Base-by-base conservation (phyloP, 2,113 vertebrate genomes). In the Rhabdornis inornatus region DNA sequence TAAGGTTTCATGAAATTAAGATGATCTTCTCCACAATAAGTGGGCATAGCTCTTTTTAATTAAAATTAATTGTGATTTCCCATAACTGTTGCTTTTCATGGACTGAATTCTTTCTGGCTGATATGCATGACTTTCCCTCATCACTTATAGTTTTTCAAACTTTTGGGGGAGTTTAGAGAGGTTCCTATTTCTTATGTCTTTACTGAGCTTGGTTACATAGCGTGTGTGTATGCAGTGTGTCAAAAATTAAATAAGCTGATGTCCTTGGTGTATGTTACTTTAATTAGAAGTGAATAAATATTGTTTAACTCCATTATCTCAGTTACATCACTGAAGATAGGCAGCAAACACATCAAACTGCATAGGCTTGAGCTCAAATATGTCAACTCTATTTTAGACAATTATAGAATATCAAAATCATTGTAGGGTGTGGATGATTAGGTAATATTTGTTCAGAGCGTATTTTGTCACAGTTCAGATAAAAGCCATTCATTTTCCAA, bases 61-160 rank as follows among this genome's bases (percentile, higher is more conserved):
- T 80, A 63, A 74, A 72, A 37, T 64, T 60, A 68, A 30, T 25
- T 55, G 1, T 56, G 21, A 60, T 66, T 92, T 56, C 23, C 44
- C 13, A 3, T 15, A 71, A 50, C 13, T 83, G 5, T 42, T 76
- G 2, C 10, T 72, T 79, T 52, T 64, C 9, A 28, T n/a, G 5
- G 6, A 56, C 5, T 83, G 27, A 63, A 52, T 63, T 63, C 3
- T 78, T 61, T 90, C 25, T 40, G 30, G 28, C 4, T 42, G 10
- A 55, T 52, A 64, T 3, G 3, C 15, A 64, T 45, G 7, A 39
- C 15, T 88, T 92, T 60, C 27, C 40, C 13, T 68, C 42, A 53
- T 57, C 0, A 2, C 40, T 20, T 64, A 63, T 49, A 79, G 6
- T 9, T n/a, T 68, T 9, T 30, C 1, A 1, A 72, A 70, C 2